A percentile compares a stretch with the other conserved stretches of the same genome.
Evolutionary conservation across 2,888 invertebrate genomes (phyloP).

Genomic region (Fragum fragum): DNA sequence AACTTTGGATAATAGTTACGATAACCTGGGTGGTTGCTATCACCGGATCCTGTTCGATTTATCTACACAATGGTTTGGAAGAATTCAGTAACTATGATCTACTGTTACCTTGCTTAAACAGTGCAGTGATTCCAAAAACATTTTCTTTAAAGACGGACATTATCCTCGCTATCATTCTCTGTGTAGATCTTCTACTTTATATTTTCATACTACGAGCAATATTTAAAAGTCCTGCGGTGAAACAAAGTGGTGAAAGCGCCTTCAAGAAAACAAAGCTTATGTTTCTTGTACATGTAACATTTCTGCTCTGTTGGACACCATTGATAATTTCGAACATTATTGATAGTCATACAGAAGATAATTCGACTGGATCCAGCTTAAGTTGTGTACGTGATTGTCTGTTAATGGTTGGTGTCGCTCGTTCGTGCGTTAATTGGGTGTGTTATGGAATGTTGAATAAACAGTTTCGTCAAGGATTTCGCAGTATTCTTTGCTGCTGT

Average conservation of each 20-base stretch:
- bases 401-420: background rate
- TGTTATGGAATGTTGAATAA: background rate
- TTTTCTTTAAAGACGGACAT: background rate
- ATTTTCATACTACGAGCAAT: background rate
- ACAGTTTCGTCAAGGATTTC: background rate
- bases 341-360: background rate
- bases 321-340: background rate
- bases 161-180: background rate
- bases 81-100: background rate
- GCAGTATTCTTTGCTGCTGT: background rate
- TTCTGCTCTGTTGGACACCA: background rate
- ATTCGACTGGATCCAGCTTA: background rate
- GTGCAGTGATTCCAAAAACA: background rate
- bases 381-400: background rate
- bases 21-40: background rate
- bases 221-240: background rate
- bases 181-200: background rate
- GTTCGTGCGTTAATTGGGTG: background rate
- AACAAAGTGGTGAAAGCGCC: background rate
- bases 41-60: background rate
- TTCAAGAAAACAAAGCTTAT: constrained; percentile 14
- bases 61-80: background rate
- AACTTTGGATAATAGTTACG: background rate
- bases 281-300: constrained; percentile 4
- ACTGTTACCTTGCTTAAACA: background rate